Evolutionary conservation across 2,888 invertebrate species (phyloP).

Genomic region (Atrina japonica): DNA sequence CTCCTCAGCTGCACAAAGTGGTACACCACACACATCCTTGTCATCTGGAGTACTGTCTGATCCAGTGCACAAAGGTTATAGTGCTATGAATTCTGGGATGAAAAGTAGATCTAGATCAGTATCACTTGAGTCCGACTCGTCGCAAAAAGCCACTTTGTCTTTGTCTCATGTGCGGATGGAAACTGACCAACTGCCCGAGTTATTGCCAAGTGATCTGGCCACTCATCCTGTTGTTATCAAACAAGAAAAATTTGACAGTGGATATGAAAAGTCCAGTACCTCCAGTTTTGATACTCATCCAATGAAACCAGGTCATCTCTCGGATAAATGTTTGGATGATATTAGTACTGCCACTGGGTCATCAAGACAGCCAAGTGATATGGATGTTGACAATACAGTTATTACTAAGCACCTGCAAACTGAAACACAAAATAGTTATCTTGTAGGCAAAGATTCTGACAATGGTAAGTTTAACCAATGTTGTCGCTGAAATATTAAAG

Average conservation of each 20-base stretch:
- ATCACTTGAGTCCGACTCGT: slow-evolving; percentile 2
- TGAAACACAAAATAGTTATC: no score
- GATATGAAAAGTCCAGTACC: slow-evolving; percentile 36
- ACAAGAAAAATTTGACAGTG: slow-evolving; percentile 42
- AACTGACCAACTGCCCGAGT: not conserved
- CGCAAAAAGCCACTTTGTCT: not conserved
- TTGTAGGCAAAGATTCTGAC: no score
- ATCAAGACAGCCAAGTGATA: slow-evolving; percentile 4
- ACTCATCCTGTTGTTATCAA: slow-evolving; percentile 25
- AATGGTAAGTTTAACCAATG: no score
- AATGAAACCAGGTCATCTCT: no score
- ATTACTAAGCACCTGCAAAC: no score
- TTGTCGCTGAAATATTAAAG: no score
- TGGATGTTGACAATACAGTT: not conserved
- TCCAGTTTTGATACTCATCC: no score
- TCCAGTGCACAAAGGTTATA: not conserved
- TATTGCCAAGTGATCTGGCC: not conserved
- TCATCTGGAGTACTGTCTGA: not conserved
- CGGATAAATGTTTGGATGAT: slow-evolving; percentile 1
- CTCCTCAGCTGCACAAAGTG: no score
- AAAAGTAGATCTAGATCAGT: slow-evolving; percentile 1
- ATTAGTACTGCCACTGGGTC: not conserved
- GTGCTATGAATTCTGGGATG: not conserved
- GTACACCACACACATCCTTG: not conserved
- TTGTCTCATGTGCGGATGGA: not conserved